These are phyloP conservation scores for Neolamprologus devosi DNA, from an alignment of 2,113 vertebrate genomes.

Conservation along the genomic window DNA sequence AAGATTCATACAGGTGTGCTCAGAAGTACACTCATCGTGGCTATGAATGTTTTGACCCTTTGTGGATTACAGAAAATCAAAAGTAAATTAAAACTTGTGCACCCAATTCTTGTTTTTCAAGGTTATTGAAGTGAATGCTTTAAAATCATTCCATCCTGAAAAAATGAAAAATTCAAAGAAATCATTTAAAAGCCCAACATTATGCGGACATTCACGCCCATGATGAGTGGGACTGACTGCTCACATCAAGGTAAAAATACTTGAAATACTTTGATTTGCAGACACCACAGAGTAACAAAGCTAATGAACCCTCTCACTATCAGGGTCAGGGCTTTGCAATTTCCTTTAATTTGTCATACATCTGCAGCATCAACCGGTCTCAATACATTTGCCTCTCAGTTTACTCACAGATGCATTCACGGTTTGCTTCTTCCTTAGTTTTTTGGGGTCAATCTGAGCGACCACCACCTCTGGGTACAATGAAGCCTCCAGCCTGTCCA, in stretches of 20 bases:
- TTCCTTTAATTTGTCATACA: background rate
- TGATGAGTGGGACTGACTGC: background rate
- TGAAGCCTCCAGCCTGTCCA: constrained; percentile 84
- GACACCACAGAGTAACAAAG: background rate
- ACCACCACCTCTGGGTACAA: constrained; percentile 93
- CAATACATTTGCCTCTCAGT: background rate
- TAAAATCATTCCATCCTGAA: background rate
- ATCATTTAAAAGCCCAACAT: background rate
- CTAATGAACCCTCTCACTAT: background rate
- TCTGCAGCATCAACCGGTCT: background rate
- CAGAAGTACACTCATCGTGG: background rate
- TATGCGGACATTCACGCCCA: background rate
- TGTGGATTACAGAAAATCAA: background rate
- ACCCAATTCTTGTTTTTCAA: background rate
- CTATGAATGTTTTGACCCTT: background rate
- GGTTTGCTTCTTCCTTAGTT: constrained; percentile 85
- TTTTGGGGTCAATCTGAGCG: constrained; percentile 93
- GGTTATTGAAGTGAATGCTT: background rate
- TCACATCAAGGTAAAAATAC: background rate
- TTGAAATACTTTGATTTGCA: background rate
- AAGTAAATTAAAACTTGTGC: background rate
- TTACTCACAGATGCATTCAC: constrained; percentile 84
- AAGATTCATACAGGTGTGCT: background rate
- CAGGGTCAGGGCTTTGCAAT: background rate
- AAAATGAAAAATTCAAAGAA: background rate